A percentile compares a stretch with the other conserved stretches of the same genome.
These are phyloP conservation scores for Chorisops tibialis DNA, from an alignment of 2,888 invertebrate species.

Conservation along the genomic window DNA sequence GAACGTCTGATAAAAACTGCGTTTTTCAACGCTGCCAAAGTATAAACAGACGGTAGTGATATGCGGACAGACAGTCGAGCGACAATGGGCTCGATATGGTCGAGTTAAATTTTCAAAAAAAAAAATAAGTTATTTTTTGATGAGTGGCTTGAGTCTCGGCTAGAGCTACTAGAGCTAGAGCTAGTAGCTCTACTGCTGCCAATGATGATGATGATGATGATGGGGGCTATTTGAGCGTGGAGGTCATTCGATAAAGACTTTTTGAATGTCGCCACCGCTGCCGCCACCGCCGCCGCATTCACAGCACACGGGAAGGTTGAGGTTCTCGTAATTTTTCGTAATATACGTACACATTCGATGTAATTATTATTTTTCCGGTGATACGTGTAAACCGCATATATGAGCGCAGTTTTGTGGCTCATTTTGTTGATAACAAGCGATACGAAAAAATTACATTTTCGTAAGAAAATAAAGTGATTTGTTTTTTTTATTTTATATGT, in stretches of 20 bases:
- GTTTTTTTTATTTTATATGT: too few species aligned
- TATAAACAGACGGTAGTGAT: not conserved
- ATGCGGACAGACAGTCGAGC: not conserved
- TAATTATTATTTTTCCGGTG: too few species aligned
- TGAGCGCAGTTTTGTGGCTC: too few species aligned
- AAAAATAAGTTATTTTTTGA: not conserved
- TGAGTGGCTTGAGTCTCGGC: not conserved
- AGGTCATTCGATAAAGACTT: constrained; percentile 21
- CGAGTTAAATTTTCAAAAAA: not conserved
- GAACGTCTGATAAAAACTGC: constrained; percentile 26
- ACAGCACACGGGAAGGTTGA: not conserved
- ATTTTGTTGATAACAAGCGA: too few species aligned
- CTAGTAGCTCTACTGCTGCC: not conserved
- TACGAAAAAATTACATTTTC: too few species aligned
- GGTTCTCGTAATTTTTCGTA: not conserved
- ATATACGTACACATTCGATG: too few species aligned
- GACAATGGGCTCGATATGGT: not conserved
- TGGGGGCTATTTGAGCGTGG: constrained; percentile 12
- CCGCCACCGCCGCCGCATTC: not conserved
- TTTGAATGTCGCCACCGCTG: constrained; percentile 12
- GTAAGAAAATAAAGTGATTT: too few species aligned
- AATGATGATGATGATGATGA: too few species aligned
- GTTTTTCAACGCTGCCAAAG: not conserved
- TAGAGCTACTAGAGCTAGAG: not conserved
- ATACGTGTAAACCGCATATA: too few species aligned